These are phyloP conservation scores for Centropus bengalensis DNA, from an alignment of 2,113 vertebrate species.

Conservation along the genomic window DNA sequence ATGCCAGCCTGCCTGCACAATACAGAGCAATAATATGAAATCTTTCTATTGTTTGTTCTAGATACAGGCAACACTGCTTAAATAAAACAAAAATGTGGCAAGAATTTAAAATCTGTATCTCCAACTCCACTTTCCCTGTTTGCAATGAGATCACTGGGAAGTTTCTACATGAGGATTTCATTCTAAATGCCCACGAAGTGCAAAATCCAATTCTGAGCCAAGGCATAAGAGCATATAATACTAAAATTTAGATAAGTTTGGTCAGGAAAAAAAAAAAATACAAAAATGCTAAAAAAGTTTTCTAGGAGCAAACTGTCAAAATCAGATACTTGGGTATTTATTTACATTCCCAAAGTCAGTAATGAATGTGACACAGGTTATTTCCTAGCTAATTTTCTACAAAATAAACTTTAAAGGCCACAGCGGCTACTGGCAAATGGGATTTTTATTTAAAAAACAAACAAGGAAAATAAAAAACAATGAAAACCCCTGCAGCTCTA, in stretches of 20 bases:
- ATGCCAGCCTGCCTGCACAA: background rate
- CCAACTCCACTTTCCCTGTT: background rate
- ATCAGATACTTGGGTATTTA: background rate
- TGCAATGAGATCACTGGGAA: background rate
- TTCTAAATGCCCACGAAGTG: background rate
- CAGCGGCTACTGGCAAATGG: background rate
- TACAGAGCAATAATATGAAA: accelerated
- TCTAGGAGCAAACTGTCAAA: background rate
- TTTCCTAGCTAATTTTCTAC: constrained; percentile 49
- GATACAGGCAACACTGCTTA: background rate
- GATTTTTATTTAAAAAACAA: constrained; percentile 10
- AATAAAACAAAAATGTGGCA: background rate
- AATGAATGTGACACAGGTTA: constrained; percentile 7
- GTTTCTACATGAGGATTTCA: background rate
- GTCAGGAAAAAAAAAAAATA: background rate
- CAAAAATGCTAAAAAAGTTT: background rate
- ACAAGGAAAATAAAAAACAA: background rate
- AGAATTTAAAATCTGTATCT: background rate
- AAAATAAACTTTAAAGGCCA: constrained; percentile 25
- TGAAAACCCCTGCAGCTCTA: background rate
- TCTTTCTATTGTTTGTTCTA: background rate
- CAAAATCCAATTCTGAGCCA: background rate
- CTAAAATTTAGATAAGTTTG: background rate
- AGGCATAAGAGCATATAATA: background rate
- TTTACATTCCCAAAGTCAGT: background rate